Evolutionary conservation across 1,140 invertebrate genomes (phyloP).

Genomic region (Lineus longissimus): DNA sequence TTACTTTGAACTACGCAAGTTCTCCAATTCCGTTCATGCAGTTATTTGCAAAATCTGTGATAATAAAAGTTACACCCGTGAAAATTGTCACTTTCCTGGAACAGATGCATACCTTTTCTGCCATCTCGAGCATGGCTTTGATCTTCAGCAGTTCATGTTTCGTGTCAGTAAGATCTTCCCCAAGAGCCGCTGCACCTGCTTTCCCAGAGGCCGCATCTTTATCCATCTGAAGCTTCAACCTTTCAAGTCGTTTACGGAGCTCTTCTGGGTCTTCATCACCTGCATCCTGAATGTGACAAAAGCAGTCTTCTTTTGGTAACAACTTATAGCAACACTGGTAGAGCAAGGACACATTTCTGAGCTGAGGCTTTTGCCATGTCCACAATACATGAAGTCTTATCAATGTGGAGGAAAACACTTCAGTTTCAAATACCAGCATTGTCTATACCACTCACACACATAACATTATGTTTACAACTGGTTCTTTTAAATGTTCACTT

Average conservation of each 20-base stretch:
- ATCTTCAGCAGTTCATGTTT: conserved; percentile 52
- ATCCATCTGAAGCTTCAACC: background rate
- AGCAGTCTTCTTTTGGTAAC: background rate
- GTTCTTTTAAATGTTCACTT: too few relatives aligned
- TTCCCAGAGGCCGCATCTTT: conserved; percentile 9
- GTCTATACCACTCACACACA: too few relatives aligned
- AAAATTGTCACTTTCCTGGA: background rate
- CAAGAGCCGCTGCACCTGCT: conserved; percentile 23
- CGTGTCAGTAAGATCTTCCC: conserved; percentile 43
- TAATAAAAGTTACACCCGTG: background rate
- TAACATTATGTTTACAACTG: too few relatives aligned
- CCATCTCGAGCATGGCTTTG: conserved; percentile 56
- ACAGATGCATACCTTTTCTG: conserved; percentile 48
- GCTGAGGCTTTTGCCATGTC: too few relatives aligned
- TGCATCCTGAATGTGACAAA: background rate
- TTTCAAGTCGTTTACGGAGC: background rate
- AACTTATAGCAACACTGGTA: background rate
- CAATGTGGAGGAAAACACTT: too few relatives aligned
- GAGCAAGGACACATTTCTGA: background rate
- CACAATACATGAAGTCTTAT: too few relatives aligned
- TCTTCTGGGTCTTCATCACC: background rate
- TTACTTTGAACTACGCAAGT: conserved; percentile 2
- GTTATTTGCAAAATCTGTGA: conserved; percentile 2
- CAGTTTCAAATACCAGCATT: too few relatives aligned
- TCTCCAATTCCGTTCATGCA: background rate